Evolutionary conservation across 2,888 invertebrate genomes (phyloP), one percentile per base, ranked within the genome.

Genomic region (Lasioglossum zephyrum): DNA sequence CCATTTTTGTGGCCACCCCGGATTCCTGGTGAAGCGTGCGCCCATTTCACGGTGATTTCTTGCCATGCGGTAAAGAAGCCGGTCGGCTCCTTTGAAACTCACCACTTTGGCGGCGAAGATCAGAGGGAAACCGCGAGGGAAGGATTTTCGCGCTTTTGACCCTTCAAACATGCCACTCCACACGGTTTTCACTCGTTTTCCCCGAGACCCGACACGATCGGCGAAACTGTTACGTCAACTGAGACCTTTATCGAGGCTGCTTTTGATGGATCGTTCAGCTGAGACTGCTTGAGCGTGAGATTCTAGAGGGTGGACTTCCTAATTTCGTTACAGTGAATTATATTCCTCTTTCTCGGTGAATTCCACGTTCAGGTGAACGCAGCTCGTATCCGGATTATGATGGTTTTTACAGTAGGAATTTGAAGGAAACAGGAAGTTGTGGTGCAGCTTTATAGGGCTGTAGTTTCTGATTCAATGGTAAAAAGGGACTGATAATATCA

Each of bases 131-230:
- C 86, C 85, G 83, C 85, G 84, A 83, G 82, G 83, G 86, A 89
- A 93, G 94, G 94, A 94, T 93, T 94, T 94, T 94, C 94, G 94
- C 94, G 93, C 93, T 94, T 91, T 94, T 94, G 93, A 94, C 77
- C 85, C 75, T 31, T 82, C 79, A 82, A 86, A 86, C 47, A 66
- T 39, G 66, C 84, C 78, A 87, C 77, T 73, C 39, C 63, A 39
- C 5, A n/a, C 70, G 86, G 79, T 87, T 87, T 81, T 81, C 86
- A 75, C 81, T 72, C 73, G 78, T 79, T 87, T 85, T 81, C 72
- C 47, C 53, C 18, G 22, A 31, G 31, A 3, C 6, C 44, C 73
- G 36, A 49, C 22, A 31, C 73, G 78, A 70, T 63, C 76, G 76
- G 41, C 18, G 39, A 70, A 39, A 60, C 73, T 57, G 69, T 76